A percentile compares a stretch with the other conserved stretches of the same genome.
These are phyloP conservation scores for Nasonia vitripennis DNA, from an alignment of 1,140 invertebrate species.

Conservation along the genomic window DNA sequence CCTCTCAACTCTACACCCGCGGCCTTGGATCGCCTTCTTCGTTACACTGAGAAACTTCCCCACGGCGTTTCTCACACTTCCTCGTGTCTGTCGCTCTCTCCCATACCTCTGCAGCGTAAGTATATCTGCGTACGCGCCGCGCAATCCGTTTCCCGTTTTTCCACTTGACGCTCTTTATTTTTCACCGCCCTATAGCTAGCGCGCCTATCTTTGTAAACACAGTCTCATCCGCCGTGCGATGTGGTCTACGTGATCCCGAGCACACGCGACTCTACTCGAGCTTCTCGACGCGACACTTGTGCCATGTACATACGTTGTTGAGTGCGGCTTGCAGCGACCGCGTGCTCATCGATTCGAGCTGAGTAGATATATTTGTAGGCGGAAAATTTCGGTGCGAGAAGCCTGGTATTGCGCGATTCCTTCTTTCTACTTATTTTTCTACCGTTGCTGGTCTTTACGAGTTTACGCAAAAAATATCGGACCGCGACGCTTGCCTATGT, in stretches of 20 bases:
- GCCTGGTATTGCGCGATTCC: neutral
- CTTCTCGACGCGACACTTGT: too few relatives aligned
- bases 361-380: neutral
- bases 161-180: too few relatives aligned
- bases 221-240: neutral
- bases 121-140: too few relatives aligned
- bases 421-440: neutral
- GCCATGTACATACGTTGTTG: too few relatives aligned
- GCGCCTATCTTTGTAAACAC: too few relatives aligned
- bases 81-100: too few relatives aligned
- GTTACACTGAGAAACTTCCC: neutral
- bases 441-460: neutral
- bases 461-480: too few relatives aligned
- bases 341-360: neutral
- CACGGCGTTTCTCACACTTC: neutral
- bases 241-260: constrained; percentile 6
- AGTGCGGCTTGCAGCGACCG: too few relatives aligned
- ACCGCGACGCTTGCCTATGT: too few relatives aligned
- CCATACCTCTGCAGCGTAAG: too few relatives aligned
- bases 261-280: neutral
- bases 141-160: too few relatives aligned
- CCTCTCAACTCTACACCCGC: neutral
- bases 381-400: neutral
- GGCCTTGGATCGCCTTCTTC: constrained; percentile 18
- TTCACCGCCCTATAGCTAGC: too few relatives aligned